Evolutionary conservation across 2,888 invertebrate species (phyloP).

Genomic region (Eubasilissa splendida): DNA sequence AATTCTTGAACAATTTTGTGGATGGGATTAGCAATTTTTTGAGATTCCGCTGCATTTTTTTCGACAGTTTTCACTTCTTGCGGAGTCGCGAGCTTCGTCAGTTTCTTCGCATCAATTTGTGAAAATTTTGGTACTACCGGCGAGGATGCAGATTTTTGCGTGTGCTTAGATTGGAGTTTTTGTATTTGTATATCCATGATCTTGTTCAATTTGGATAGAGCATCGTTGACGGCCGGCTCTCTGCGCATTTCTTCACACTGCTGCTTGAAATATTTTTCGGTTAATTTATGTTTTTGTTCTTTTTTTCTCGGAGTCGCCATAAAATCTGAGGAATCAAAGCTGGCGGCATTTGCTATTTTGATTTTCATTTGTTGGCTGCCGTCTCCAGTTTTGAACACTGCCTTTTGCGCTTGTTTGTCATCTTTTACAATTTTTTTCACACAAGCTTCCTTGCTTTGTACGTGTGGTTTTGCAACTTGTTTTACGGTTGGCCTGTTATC

Average conservation of each 20-base stretch:
- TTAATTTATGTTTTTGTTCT: background rate
- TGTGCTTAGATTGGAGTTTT: background rate
- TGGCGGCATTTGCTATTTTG: background rate
- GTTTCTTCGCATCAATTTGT: background rate
- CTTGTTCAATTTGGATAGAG: conserved; percentile 28
- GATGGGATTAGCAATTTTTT: background rate
- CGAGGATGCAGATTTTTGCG: background rate
- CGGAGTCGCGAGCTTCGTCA: background rate
- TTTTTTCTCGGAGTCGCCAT: background rate
- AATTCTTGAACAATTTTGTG: background rate
- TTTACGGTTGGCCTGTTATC: background rate
- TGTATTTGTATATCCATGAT: conserved; percentile 24
- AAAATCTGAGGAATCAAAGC: background rate
- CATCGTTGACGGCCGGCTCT: background rate
- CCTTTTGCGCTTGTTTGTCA: background rate
- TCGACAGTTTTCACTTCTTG: background rate
- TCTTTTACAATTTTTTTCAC: too few species aligned
- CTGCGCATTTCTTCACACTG: background rate
- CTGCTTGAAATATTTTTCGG: background rate
- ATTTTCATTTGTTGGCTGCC: background rate
- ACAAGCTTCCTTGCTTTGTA: background rate
- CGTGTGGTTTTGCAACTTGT: background rate
- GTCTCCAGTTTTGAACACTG: background rate
- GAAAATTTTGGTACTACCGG: background rate
- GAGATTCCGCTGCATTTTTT: background rate